Percentiles rank a stretch among this genome's conserved stretches.
These are phyloP conservation scores for Monomorium pharaonis DNA, from an alignment of 1,140 invertebrate genomes.

Conservation along the genomic window DNA sequence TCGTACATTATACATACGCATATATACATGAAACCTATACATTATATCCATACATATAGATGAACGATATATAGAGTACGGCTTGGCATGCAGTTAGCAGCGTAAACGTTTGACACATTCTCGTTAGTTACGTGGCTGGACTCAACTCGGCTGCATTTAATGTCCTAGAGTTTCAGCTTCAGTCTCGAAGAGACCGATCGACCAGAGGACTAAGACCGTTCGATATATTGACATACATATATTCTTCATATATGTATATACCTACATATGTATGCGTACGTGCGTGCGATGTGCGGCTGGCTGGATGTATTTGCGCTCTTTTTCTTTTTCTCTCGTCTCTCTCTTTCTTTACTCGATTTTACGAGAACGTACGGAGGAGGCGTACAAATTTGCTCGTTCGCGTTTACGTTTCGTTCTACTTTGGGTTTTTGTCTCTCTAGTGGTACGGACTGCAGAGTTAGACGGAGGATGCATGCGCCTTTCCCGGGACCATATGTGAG, in stretches of 20 bases:
- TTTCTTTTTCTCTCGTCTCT: slow-evolving; percentile 53
- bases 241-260: slow-evolving; percentile 48
- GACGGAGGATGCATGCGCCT: slow-evolving; percentile 86
- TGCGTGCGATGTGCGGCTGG: slow-evolving; percentile 75
- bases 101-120: slow-evolving; percentile 69
- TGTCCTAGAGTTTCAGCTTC: slow-evolving; percentile 35
- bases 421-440: slow-evolving; percentile 85
- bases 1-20: slow-evolving; percentile 67
- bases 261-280: slow-evolving; percentile 66
- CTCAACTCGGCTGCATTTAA: slow-evolving; percentile 26
- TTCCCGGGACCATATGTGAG: slow-evolving; percentile 85
- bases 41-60: slow-evolving; percentile 65
- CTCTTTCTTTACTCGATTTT: slow-evolving; percentile 63
- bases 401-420: slow-evolving; percentile 81
- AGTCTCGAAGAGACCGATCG: slow-evolving; percentile 45
- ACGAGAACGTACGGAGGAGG: slow-evolving; percentile 61
- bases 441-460: slow-evolving; percentile 86
- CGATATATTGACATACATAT: slow-evolving; percentile 39
- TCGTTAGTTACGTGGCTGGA: slow-evolving; percentile 44
- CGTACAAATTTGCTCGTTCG: slow-evolving; percentile 72
- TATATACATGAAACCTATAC: slow-evolving; percentile 61
- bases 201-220: slow-evolving; percentile 58
- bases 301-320: slow-evolving; percentile 77
- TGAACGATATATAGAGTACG: slow-evolving; percentile 73
- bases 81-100: slow-evolving; percentile 84